Evolutionary conservation across 2,113 vertebrate genomes (phyloP), one percentile per base, ranked within the genome.

Genomic region (Platysternon megacephalum): DNA sequence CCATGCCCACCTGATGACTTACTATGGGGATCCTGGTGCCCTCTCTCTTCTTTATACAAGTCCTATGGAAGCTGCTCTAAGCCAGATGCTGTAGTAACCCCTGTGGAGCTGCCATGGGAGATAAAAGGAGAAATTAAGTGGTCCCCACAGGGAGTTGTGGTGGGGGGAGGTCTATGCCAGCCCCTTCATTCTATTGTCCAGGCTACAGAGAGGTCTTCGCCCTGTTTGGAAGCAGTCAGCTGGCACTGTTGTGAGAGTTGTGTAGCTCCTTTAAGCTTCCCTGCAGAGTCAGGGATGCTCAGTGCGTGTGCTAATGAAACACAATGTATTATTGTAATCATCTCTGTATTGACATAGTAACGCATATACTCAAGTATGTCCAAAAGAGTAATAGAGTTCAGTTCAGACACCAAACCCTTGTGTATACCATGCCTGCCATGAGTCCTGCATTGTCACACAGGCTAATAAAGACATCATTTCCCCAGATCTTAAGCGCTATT

Each of bases 381-480:
- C 1, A n/a, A 61, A 65, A 52, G 58, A 53, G 68, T 6, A 13
- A 35, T 46, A 65, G 82, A 84, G 3, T 39, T 32, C 88, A 24
- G 46, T 39, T 32, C 88, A 24, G 46, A 11, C 56, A 51, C 17
- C 19, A 24, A 28, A 5, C 22, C 1, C 1, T 87, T 91, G 79
- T 72, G 84, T 6, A 35, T 76, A 35, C 32, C 39, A 35, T 87
- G 91, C 93, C 87, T 17, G 16, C 93, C 93, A 1, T 82, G 85
- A 92, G 92, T 87, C 85, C 84, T 3, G 1, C 88, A 52, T 89
- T 93, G 93, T 94, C 92, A 79, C 29, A 55, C 79, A 2, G 2
- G 48, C 96, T 93, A 83, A 97, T 91, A 96, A 82, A 93, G 82
- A 94, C 97, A 93, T 96, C 93, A 95, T 97, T 97, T 95, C 93